phyloP scores from a whole-genome alignment of 1,140 invertebrate genomes.

The Calephelis nemesis region DNA sequence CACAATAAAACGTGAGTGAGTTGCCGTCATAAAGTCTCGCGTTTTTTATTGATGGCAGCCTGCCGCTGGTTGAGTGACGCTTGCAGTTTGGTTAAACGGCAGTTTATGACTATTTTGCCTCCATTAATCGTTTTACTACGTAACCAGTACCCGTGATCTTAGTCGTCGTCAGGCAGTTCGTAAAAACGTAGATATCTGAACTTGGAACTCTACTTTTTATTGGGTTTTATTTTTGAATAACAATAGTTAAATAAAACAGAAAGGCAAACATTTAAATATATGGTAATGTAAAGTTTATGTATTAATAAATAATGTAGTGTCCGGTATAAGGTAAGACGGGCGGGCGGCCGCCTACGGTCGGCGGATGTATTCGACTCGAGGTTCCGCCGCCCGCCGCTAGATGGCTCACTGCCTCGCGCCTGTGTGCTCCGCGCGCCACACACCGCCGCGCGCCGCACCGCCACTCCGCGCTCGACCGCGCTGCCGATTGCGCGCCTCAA shows the following conservation, averaged over 20 bases:
- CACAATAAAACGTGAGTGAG: slow-evolving; percentile 78
- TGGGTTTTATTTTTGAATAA: slow-evolving; percentile 15
- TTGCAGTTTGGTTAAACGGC: slow-evolving; percentile 79
- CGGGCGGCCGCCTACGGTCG: slow-evolving; percentile 34
- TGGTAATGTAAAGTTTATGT: slow-evolving; percentile 14
- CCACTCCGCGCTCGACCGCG: slow-evolving; percentile 74
- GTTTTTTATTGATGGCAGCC: slow-evolving; percentile 77
- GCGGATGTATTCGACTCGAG: slow-evolving; percentile 18
- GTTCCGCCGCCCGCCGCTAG: slow-evolving; percentile 63
- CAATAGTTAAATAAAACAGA: background rate
- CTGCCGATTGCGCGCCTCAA: slow-evolving; percentile 66
- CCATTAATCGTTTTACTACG: slow-evolving; percentile 78
- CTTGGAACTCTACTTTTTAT: background rate
- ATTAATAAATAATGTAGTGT: slow-evolving; percentile 23
- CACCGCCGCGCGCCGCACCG: slow-evolving; percentile 55
- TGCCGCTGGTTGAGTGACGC: slow-evolving; percentile 71
- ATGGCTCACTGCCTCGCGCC: slow-evolving; percentile 54
- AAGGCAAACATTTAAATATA: slow-evolving; percentile 5
- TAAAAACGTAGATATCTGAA: slow-evolving; percentile 3
- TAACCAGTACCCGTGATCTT: slow-evolving; percentile 49
- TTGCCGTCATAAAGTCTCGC: slow-evolving; percentile 78
- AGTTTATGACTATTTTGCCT: slow-evolving; percentile 78
- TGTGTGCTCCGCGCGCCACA: slow-evolving; percentile 56
- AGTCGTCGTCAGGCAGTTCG: slow-evolving; percentile 46
- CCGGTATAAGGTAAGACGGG: slow-evolving; percentile 24